Evolutionary conservation across 2,797 vertebrate species (phyloP).

Genomic region (Anableps anableps): DNA sequence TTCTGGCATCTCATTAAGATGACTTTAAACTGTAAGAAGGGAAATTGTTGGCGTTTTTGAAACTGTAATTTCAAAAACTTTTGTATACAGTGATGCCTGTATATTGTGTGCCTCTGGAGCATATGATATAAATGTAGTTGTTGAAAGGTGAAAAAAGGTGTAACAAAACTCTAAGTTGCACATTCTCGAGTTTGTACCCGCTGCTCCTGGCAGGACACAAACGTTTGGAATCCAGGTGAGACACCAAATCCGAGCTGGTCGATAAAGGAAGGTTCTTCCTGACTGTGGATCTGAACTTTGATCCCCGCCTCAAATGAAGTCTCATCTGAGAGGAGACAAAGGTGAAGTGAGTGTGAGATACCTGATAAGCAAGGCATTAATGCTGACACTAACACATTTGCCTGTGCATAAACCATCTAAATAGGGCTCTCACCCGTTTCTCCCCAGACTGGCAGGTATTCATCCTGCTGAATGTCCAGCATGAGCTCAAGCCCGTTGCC

Average conservation of each 20-base stretch:
- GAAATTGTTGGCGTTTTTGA: not conserved
- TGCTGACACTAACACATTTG: not conserved
- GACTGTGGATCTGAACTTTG: constrained; percentile 99
- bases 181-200: constrained; percentile 66
- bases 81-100: not conserved
- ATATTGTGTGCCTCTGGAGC: not conserved
- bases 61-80: not conserved
- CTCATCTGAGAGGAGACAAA: constrained; percentile 83
- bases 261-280: constrained; percentile 94
- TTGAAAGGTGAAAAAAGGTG: not conserved
- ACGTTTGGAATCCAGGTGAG: constrained; percentile 85
- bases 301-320: constrained; percentile 96
- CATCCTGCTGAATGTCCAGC: constrained; percentile 94
- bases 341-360: not conserved
- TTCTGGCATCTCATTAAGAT: no score
- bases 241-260: constrained; percentile 95
- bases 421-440: constrained; percentile 87
- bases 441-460: constrained; percentile 97
- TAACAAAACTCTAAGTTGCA: not conserved
- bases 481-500: constrained; percentile 98
- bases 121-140: not conserved
- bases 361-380: constrained; percentile 1
- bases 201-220: constrained; percentile 86
- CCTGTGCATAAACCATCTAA: not conserved
- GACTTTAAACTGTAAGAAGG: no score